Evolutionary conservation across 2,113 vertebrate genomes (phyloP).

Genomic region (Chloebia gouldiae): DNA sequence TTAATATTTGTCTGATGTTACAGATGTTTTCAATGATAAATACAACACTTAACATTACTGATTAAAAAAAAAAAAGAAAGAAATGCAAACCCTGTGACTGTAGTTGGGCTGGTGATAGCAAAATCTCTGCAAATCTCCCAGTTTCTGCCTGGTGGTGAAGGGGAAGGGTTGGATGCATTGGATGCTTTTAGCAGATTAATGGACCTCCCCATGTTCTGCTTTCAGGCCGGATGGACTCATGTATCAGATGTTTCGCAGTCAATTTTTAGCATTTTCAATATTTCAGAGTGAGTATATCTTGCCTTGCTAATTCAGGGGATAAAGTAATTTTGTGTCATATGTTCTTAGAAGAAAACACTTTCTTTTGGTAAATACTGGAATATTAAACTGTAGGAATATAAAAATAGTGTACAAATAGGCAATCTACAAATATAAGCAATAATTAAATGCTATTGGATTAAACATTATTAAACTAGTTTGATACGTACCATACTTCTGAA

Average conservation of each 20-base stretch:
- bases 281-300: slow-evolving; percentile 90
- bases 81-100: background rate
- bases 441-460: background rate
- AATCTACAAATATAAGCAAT: background rate
- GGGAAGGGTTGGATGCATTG: background rate
- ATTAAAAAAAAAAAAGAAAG: background rate
- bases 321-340: background rate
- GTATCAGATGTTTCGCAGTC: slow-evolving; percentile 95
- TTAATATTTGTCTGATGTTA: background rate
- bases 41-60: background rate
- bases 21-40: background rate
- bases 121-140: background rate
- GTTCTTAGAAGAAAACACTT: background rate
- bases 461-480: background rate
- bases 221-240: slow-evolving; percentile 92
- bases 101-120: background rate
- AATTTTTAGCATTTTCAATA: slow-evolving; percentile 96
- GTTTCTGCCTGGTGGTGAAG: background rate
- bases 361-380: background rate
- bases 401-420: background rate
- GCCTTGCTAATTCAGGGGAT: background rate
- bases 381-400: background rate
- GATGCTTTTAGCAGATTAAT: background rate
- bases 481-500: background rate
- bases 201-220: background rate